Conservation (phyloP, 2,113 vertebrate species). For the Anolis sagrei region DNA sequence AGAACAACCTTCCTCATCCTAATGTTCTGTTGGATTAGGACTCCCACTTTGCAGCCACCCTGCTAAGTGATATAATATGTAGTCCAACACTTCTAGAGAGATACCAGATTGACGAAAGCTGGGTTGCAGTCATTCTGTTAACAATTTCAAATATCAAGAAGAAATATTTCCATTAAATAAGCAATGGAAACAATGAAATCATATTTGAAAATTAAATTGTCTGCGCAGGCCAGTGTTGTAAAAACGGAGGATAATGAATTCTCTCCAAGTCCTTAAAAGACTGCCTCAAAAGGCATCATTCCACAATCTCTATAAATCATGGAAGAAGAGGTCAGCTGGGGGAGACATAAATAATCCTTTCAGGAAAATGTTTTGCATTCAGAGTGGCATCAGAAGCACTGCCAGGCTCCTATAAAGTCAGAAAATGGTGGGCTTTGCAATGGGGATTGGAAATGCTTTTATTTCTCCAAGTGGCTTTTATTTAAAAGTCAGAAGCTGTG, state of each 20-base stretch:
- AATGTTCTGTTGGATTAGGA: too few relatives aligned
- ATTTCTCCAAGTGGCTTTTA: background rate
- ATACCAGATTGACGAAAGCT: background rate
- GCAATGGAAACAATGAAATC: background rate
- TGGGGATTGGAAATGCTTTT: background rate
- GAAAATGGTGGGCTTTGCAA: background rate
- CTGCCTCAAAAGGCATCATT: background rate
- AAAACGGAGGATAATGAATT: background rate
- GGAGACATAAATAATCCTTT: background rate
- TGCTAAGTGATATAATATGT: too few relatives aligned
- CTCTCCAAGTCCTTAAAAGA: background rate
- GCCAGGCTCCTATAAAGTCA: background rate
- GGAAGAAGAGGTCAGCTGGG: background rate
- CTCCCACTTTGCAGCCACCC: too few relatives aligned
- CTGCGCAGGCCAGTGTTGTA: background rate
- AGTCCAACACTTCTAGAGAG: too few relatives aligned
- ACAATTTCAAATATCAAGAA: too few relatives aligned
- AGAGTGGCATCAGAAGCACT: background rate
- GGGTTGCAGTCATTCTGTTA: background rate
- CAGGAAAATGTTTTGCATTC: background rate
- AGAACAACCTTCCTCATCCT: too few relatives aligned
- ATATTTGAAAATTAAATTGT: background rate
- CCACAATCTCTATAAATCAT: constrained; percentile 1
- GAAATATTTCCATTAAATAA: background rate
- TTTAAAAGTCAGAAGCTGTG: background rate